Evolutionary conservation across 2,888 invertebrate genomes (phyloP), one percentile per base, ranked within the genome.

Genomic region (Trissolcus japonicus): DNA sequence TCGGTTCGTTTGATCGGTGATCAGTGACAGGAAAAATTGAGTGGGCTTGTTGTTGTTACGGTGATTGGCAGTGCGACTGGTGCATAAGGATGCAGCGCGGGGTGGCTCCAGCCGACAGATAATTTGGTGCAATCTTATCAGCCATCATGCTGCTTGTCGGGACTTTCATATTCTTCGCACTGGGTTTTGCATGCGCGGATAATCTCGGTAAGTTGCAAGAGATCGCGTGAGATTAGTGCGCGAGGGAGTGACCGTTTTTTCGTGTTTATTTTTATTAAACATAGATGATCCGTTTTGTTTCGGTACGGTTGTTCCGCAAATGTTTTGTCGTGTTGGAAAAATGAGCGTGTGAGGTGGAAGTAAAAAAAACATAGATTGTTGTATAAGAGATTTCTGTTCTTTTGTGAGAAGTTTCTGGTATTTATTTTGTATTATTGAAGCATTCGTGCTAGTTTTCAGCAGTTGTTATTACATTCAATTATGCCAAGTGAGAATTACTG

Each of bases 31-130:
- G 43, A 62, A 50, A 40, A 50, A 56, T 73, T 41, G 16, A 74
- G 66, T 68, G 62, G 25, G 19, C 6, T 56, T 50, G 55, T 65
- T 68, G 60, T 62, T 71, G 65, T 76, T 51, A 63, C 71, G 66
- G 76, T 76, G 71, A 53, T 72, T 57, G 57, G 40, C 43, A 67
- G 66, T 76, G 76, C 19, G 13, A 19, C 53, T 68, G 48, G 72
- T 72, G 67, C 3, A 68, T 48, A 63, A 72, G 67, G 62, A 77
- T 77, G 77, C 72, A 55, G 66, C 54, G 66, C 57, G 67, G 57
- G 43, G 43, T 17, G 59, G 48, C 61, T 48, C 56, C 56, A 17
- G 60, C 56, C 13, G 48, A 56, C 43, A 66, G 65, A 62, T 71
- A 71, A 67, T 66, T 76, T 51, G 50, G 60, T 61, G 71, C 53